Conservation (phyloP, 2,113 vertebrate species). For the Lamprologus lemairii region DNA sequence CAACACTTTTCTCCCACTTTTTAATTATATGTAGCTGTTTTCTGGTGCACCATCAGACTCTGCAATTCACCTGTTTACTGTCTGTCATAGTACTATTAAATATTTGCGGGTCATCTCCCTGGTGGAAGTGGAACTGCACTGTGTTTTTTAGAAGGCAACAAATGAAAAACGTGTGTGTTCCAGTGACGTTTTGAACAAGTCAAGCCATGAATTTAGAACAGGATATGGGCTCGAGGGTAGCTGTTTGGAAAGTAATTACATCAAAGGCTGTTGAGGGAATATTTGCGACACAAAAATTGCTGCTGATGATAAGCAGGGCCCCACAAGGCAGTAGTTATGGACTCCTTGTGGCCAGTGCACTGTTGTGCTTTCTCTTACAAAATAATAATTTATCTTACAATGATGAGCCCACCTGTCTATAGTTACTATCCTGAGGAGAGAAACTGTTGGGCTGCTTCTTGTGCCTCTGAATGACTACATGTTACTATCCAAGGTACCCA, state of each 20-base stretch:
- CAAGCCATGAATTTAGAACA: conserved; percentile 58
- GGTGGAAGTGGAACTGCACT: neutral
- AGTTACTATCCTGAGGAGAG: neutral
- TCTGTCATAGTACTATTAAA: neutral
- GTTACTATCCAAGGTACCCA: neutral
- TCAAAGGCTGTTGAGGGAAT: conserved; percentile 66
- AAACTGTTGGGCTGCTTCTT: neutral
- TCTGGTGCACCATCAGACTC: neutral
- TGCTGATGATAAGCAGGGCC: conserved; percentile 60
- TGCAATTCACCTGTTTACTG: neutral
- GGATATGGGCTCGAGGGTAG: conserved; percentile 64
- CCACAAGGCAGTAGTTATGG: conserved; percentile 63
- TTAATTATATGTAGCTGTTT: neutral
- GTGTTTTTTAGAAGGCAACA: conserved; percentile 17
- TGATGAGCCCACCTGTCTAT: conserved; percentile 31
- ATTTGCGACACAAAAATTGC: conserved; percentile 66
- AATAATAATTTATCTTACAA: conserved; percentile 54
- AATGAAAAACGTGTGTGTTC: conserved; percentile 52
- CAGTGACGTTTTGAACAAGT: conserved; percentile 55
- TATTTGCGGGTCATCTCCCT: neutral
- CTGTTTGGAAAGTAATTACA: conserved; percentile 74
- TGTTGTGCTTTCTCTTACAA: conserved; percentile 44
- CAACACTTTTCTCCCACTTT: neutral
- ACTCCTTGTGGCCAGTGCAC: conserved; percentile 45
- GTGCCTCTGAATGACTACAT: neutral